Evolutionary conservation across 2,888 invertebrate genomes (phyloP).

Genomic region (Nymphalis urticae): DNA sequence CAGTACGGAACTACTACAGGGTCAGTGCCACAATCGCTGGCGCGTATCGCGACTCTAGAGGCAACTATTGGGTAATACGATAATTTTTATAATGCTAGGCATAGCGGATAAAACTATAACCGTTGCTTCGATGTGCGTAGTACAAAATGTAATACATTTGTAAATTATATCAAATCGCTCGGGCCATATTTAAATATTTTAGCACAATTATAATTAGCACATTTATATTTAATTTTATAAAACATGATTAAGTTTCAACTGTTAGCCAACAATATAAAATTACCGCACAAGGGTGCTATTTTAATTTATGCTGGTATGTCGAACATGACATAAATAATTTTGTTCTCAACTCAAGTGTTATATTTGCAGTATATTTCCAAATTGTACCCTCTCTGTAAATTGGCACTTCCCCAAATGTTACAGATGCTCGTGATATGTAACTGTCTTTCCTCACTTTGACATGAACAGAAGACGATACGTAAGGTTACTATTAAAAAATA

Average conservation of each 20-base stretch:
- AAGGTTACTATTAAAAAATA: constrained; percentile 22
- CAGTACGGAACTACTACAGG: constrained; percentile 64
- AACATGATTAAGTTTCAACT: neutral
- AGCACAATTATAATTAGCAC: neutral
- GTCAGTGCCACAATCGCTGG: constrained; percentile 66
- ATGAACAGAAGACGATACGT: constrained; percentile 24
- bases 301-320: neutral
- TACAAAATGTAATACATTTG: constrained; percentile 2
- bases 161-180: constrained; percentile 2
- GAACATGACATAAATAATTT: constrained; percentile 9
- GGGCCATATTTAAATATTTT: neutral
- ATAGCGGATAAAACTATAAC: constrained; percentile 30
- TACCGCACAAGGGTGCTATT: neutral
- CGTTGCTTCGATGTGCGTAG: constrained; percentile 15
- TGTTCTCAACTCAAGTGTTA: constrained; percentile 12
- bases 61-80: constrained; percentile 28
- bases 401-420: constrained; percentile 38
- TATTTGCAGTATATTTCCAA: constrained; percentile 22
- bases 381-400: constrained; percentile 30
- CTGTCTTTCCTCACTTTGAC: constrained; percentile 37
- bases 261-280: neutral
- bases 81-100: constrained; percentile 23
- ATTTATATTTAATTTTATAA: neutral
- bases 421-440: constrained; percentile 38
- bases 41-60: constrained; percentile 51